phyloP scores from a whole-genome alignment of 2,888 invertebrate genomes.

The Polia nebulosa region DNA sequence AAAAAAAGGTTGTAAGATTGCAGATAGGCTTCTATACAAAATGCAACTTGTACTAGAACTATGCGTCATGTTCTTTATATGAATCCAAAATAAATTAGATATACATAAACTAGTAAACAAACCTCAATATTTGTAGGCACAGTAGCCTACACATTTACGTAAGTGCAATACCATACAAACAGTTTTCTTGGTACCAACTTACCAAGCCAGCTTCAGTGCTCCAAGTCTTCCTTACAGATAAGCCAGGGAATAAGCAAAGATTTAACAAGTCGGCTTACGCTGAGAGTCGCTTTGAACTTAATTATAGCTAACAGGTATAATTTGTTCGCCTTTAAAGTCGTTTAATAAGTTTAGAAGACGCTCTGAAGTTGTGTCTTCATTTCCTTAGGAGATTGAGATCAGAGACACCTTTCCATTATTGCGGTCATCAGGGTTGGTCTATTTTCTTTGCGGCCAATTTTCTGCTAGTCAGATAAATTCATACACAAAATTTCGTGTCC shows the following conservation, averaged over 20 bases:
- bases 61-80: too few species aligned
- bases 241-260: constrained; percentile 61
- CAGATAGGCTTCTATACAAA: too few species aligned
- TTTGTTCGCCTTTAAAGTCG: constrained; percentile 73
- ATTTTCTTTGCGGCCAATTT: background rate
- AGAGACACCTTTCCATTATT: constrained; percentile 9
- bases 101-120: too few species aligned
- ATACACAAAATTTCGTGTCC: too few species aligned
- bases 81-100: background rate
- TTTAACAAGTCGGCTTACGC: constrained; percentile 63
- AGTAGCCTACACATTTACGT: constrained; percentile 6
- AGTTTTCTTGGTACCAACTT: background rate
- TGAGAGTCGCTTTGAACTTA: constrained; percentile 69
- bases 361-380: constrained; percentile 51
- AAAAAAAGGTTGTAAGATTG: background rate
- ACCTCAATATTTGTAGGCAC: background rate
- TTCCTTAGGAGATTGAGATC: constrained; percentile 31
- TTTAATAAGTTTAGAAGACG: constrained; percentile 71
- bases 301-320: constrained; percentile 77
- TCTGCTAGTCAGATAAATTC: too few species aligned
- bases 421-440: background rate
- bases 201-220: constrained; percentile 8
- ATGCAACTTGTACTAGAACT: too few species aligned
- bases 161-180: background rate
- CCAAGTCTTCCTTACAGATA: constrained; percentile 42